phyloP scores from a whole-genome alignment of 2,888 invertebrate species.

The Tuta absoluta region DNA sequence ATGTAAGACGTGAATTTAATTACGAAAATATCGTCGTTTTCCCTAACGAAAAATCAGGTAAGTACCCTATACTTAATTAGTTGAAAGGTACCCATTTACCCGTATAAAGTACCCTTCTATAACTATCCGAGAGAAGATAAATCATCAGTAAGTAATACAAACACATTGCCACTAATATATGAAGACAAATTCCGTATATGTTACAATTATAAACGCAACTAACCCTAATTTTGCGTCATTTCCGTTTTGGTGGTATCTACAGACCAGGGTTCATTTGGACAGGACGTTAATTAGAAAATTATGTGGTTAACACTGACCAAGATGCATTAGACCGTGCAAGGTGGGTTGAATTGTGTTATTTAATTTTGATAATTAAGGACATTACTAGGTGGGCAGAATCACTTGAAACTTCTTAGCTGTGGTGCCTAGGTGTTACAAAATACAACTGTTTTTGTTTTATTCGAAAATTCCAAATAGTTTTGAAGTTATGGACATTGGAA shows the following conservation, averaged over 20 bases:
- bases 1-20: not conserved
- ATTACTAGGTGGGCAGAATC: too few relatives aligned
- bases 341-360: too few relatives aligned
- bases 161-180: slow-evolving; percentile 19
- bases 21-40: too few relatives aligned
- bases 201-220: slow-evolving; percentile 31
- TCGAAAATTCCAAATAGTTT: too few relatives aligned
- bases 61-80: not conserved
- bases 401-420: too few relatives aligned
- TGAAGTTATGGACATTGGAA: too few relatives aligned
- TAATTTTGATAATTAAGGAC: too few relatives aligned
- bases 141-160: not conserved
- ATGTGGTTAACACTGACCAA: slow-evolving; percentile 47
- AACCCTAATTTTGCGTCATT: slow-evolving; percentile 61
- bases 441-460: too few relatives aligned
- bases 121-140: not conserved
- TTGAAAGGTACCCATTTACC: slow-evolving; percentile 2
- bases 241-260: slow-evolving; percentile 64
- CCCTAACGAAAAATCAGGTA: too few relatives aligned
- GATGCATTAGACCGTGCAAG: not conserved
- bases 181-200: slow-evolving; percentile 18
- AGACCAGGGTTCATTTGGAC: slow-evolving; percentile 55
- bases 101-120: not conserved
- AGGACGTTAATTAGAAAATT: slow-evolving; percentile 79
- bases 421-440: too few relatives aligned